Conservation (phyloP, 2,113 vertebrate species). For the Limnothrissa miodon region DNA sequence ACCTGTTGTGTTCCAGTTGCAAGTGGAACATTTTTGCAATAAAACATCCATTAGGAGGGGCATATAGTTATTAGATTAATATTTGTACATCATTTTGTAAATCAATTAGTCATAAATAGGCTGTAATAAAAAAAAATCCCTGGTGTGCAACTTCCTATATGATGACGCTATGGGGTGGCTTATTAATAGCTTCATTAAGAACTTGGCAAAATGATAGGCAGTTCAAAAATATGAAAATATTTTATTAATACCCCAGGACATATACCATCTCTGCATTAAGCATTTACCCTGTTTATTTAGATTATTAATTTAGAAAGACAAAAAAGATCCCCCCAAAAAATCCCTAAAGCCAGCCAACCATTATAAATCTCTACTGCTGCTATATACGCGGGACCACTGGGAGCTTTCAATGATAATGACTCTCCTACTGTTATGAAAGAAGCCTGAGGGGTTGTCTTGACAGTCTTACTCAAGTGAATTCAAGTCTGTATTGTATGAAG, state of each 20-base stretch:
- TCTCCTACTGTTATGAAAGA: background rate
- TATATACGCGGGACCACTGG: background rate
- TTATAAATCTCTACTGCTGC: background rate
- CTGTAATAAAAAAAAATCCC: background rate
- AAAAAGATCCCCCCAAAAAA: background rate
- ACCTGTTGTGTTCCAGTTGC: background rate
- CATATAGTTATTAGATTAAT: background rate
- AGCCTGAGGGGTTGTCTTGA: constrained; percentile 12
- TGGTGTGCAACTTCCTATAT: background rate
- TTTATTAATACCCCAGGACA: constrained; percentile 16
- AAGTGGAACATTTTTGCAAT: background rate
- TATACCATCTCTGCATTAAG: constrained; percentile 11
- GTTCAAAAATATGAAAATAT: constrained; percentile 4
- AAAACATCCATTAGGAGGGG: background rate
- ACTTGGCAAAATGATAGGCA: constrained; percentile 18
- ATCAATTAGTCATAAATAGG: constrained; percentile 2
- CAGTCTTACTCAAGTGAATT: constrained; percentile 16
- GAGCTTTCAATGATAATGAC: constrained; percentile 16
- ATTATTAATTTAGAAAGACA: constrained; percentile 16
- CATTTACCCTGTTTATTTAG: constrained; percentile 14
- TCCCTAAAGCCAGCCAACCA: constrained; percentile 15
- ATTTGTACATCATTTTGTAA: constrained; percentile 12
- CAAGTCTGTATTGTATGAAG: constrained; percentile 1
- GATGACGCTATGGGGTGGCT: background rate
- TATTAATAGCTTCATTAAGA: constrained; percentile 7